phyloP scores from a whole-genome alignment of 1,140 invertebrate genomes.

The Sarcophaga peregrina region DNA sequence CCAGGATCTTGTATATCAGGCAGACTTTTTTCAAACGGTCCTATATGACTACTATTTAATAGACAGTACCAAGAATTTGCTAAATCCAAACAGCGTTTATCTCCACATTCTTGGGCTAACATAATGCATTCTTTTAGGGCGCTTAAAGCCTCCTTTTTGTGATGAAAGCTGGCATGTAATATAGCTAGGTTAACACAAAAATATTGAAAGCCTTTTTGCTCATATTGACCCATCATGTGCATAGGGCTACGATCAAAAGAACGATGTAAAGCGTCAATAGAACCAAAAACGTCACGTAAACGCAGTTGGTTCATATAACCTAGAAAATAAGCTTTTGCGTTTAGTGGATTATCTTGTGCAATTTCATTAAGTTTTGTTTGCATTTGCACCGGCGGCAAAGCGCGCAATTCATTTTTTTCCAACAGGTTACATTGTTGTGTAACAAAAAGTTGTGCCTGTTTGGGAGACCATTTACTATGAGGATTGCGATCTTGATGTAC shows the following conservation, averaged over 20 bases:
- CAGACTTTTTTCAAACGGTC: conserved; percentile 52
- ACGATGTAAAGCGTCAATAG: conserved; percentile 84
- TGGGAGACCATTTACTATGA: conserved; percentile 79
- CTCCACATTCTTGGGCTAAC: conserved; percentile 87
- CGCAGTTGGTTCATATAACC: conserved; percentile 90
- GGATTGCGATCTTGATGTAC: conserved; percentile 47
- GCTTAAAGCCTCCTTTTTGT: conserved; percentile 82
- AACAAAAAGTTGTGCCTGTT: conserved; percentile 88
- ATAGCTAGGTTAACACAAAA: conserved; percentile 90
- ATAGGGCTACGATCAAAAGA: conserved; percentile 82
- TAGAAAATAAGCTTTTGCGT: conserved; percentile 89
- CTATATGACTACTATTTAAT: conserved; percentile 68
- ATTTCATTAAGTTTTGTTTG: conserved; percentile 83
- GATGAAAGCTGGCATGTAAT: conserved; percentile 86
- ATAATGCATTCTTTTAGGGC: conserved; percentile 87
- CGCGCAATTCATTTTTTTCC: conserved; percentile 82
- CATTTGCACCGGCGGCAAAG: conserved; percentile 79
- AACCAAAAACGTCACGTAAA: conserved; percentile 87
- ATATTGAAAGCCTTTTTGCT: conserved; percentile 84
- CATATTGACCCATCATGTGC: conserved; percentile 68
- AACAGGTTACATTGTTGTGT: conserved; percentile 85
- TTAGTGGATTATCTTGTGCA: conserved; percentile 81
- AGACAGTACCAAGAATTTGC: conserved; percentile 84
- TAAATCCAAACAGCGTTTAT: conserved; percentile 86
- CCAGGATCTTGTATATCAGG: conserved; percentile 67